Percentiles rank a stretch among this genome's conserved stretches.
Evolutionary conservation across 2,113 vertebrate genomes (phyloP).

Genomic region (Microtus pennsylvanicus): DNA sequence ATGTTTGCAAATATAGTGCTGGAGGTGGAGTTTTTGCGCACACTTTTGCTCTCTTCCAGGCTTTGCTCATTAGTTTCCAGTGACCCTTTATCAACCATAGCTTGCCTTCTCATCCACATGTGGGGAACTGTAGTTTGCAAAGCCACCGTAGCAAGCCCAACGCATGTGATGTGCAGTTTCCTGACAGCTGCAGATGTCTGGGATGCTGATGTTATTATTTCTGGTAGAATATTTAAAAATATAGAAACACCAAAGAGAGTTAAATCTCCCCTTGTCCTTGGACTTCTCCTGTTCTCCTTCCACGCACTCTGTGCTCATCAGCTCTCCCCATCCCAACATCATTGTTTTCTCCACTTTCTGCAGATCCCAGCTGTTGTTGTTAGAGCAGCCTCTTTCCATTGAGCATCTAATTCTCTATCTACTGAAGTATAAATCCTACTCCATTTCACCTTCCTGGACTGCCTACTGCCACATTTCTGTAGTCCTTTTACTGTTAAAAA

Average conservation of each 20-base stretch:
- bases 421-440: background rate
- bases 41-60: background rate
- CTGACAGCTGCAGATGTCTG: background rate
- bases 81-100: background rate
- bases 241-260: background rate
- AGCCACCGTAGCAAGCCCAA: background rate
- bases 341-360: background rate
- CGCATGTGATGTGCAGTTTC: background rate
- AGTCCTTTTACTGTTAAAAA: background rate
- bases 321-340: background rate
- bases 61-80: background rate
- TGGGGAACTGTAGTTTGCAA: background rate
- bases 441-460: background rate
- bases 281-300: background rate
- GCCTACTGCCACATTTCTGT: background rate
- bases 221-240: conserved; percentile 11
- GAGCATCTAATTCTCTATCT: background rate
- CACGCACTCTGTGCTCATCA: background rate
- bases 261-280: background rate
- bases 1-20: background rate
- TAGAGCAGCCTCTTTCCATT: background rate
- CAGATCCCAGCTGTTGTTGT: background rate
- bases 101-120: background rate
- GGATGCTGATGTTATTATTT: background rate
- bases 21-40: background rate